phyloP scores from a whole-genome alignment of 92 coral and sea anemone species.

The Zoanthus sansibaricus region DNA sequence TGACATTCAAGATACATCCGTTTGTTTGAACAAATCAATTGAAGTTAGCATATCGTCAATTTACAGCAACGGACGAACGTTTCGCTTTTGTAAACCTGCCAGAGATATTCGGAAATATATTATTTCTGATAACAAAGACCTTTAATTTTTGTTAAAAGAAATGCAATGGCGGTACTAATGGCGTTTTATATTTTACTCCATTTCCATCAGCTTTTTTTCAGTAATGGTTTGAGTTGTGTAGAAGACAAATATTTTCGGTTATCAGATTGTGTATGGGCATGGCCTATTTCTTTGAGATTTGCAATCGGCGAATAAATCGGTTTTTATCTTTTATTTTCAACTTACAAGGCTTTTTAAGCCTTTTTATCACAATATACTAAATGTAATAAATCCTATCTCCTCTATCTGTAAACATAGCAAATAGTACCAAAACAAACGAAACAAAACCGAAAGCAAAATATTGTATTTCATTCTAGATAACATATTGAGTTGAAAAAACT shows the following conservation, averaged over 20 bases:
- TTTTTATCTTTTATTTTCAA: too few relatives aligned
- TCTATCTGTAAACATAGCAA: too few relatives aligned
- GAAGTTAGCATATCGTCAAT: neutral
- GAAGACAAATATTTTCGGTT: neutral
- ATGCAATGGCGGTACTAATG: neutral
- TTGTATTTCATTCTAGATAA: too few relatives aligned
- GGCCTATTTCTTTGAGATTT: too few relatives aligned
- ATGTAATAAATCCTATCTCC: too few relatives aligned
- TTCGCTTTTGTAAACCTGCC: neutral
- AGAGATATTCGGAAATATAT: neutral
- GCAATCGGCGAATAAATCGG: too few relatives aligned
- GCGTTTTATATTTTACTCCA: neutral
- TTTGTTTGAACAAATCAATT: neutral
- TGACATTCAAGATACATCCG: neutral
- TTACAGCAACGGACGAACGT: neutral
- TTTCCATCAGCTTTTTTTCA: neutral
- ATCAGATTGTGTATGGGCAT: neutral
- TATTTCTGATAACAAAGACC: neutral
- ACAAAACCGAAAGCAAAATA: too few relatives aligned
- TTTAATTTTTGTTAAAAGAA: neutral
- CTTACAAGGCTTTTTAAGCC: too few relatives aligned
- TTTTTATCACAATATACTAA: too few relatives aligned
- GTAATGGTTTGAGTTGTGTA: neutral
- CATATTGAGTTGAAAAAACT: too few relatives aligned
- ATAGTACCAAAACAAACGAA: too few relatives aligned